These are phyloP conservation scores for Heteromormyrus szaboi DNA, from an alignment of 2,797 vertebrate species.

Conservation along the genomic window DNA sequence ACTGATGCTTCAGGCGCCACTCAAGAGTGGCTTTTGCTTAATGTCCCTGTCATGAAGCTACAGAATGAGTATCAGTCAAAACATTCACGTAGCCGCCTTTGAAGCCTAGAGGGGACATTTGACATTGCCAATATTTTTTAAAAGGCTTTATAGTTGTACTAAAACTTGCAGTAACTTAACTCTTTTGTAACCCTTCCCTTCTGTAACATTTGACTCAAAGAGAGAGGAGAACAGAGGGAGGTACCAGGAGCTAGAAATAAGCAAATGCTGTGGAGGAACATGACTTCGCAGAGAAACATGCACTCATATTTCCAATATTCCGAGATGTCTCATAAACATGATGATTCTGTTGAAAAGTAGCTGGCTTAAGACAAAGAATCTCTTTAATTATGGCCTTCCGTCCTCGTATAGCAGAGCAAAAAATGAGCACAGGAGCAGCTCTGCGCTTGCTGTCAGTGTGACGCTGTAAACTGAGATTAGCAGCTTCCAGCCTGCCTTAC, in stretches of 20 bases:
- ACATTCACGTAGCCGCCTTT: neutral
- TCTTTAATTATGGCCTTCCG: neutral
- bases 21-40: conserved; percentile 35
- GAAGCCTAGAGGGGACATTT: neutral
- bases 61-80: conserved; percentile 3
- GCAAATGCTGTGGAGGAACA: neutral
- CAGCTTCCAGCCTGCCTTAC: neutral
- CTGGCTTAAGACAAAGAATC: neutral
- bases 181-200: neutral
- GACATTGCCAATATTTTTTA: neutral
- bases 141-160: neutral
- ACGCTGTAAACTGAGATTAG: neutral
- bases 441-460: neutral
- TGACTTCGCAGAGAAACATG: neutral
- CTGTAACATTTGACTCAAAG: neutral
- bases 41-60: conserved; percentile 5
- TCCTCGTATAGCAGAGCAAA: neutral
- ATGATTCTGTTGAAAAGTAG: neutral
- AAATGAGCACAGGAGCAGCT: neutral
- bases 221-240: neutral
- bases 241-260: neutral
- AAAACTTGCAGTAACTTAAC: neutral
- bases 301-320: neutral
- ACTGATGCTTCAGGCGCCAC: conserved; percentile 37
- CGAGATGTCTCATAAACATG: neutral